Conservation (phyloP, 1,140 invertebrate genomes). For the Ceratina calcarata region DNA sequence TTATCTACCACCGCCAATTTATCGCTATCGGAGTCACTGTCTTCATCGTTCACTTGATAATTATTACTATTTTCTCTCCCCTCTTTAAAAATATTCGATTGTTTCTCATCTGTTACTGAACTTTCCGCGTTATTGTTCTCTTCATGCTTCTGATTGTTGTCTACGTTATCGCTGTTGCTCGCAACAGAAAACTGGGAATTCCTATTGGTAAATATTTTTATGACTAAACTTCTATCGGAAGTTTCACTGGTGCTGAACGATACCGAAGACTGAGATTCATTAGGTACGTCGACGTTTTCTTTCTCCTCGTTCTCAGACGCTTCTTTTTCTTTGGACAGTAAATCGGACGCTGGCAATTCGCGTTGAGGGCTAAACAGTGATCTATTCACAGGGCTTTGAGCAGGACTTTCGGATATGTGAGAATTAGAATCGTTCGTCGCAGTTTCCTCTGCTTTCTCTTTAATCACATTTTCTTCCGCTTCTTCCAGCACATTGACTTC, state of each 20-base stretch:
- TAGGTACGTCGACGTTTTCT: slow-evolving; percentile 37
- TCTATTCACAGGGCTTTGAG: slow-evolving; percentile 44
- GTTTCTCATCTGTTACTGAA: slow-evolving; percentile 60
- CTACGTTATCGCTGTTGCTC: slow-evolving; percentile 45
- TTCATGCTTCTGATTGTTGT: slow-evolving; percentile 68
- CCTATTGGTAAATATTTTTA: slow-evolving; percentile 78
- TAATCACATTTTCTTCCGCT: slow-evolving; percentile 5
- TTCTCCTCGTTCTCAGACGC: slow-evolving; percentile 25
- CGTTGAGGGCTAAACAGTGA: slow-evolving; percentile 67
- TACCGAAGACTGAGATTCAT: slow-evolving; percentile 62
- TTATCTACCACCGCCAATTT: slow-evolving; percentile 69
- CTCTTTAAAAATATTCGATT: slow-evolving; percentile 57
- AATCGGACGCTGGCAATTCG: slow-evolving; percentile 46
- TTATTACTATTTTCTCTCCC: slow-evolving; percentile 39
- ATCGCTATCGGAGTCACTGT: slow-evolving; percentile 71
- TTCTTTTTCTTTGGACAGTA: slow-evolving; percentile 45
- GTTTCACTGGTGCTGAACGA: slow-evolving; percentile 69
- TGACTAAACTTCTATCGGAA: slow-evolving; percentile 75
- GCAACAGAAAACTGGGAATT: slow-evolving; percentile 76
- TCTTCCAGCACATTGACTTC: slow-evolving; percentile 30
- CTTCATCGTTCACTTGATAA: slow-evolving; percentile 58
- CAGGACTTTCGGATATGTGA: slow-evolving; percentile 53
- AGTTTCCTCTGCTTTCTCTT: slow-evolving; percentile 2
- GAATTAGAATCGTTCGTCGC: slow-evolving; percentile 31
- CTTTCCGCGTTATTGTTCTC: slow-evolving; percentile 75